Evolutionary conservation across 2,888 invertebrate genomes (phyloP).

Genomic region (Pomacea canaliculata): DNA sequence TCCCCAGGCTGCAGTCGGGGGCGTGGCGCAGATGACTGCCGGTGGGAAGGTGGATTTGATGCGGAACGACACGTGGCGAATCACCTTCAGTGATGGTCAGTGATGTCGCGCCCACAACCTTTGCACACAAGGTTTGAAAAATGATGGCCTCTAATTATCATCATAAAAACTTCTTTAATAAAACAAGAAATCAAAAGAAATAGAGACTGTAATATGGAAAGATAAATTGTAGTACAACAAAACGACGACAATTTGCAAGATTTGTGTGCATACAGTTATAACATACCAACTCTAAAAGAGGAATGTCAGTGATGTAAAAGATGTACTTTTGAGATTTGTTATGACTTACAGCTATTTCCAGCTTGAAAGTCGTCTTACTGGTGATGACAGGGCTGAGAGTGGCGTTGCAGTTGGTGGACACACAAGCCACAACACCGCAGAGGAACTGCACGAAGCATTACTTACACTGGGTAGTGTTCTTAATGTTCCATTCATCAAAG

Average conservation of each 20-base stretch:
- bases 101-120: conserved; percentile 30
- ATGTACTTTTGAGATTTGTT: no score
- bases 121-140: not conserved
- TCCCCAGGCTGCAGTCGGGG: conserved; percentile 21
- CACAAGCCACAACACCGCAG: conserved; percentile 46
- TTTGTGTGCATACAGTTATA: no score
- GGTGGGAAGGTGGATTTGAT: conserved; percentile 42
- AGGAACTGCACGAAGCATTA: conserved; percentile 33
- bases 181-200: no score
- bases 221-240: no score
- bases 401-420: conserved; percentile 34
- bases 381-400: conserved; percentile 39
- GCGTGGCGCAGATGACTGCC: conserved; percentile 36
- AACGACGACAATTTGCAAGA: no score
- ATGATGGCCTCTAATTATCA: not conserved
- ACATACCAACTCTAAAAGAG: no score
- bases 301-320: no score
- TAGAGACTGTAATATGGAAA: no score
- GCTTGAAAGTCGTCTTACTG: conserved; percentile 38
- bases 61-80: conserved; percentile 33
- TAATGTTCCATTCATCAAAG: no score
- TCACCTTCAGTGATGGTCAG: conserved; percentile 42
- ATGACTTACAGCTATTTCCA: conserved; percentile 46
- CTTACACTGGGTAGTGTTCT: no score
- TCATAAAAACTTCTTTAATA: not conserved